These are phyloP conservation scores for Alethe diademata DNA, from an alignment of 2,113 vertebrate species.

Conservation along the genomic window DNA sequence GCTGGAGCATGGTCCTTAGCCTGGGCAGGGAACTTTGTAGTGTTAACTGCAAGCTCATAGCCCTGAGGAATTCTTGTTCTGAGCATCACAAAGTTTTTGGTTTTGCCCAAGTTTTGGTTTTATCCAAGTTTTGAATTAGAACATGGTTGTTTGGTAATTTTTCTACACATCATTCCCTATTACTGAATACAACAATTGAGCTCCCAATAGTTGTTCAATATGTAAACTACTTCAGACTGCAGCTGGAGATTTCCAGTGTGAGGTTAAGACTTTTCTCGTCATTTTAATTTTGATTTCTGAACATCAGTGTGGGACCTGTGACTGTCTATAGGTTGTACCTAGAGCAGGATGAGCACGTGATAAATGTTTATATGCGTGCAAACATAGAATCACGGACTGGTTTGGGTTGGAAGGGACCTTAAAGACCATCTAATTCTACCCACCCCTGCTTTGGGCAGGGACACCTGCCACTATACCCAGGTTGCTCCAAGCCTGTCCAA, in stretches of 20 bases:
- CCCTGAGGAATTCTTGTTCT: neutral
- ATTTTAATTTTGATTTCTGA: neutral
- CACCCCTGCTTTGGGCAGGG: neutral
- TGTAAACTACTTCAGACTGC: neutral
- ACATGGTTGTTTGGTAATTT: neutral
- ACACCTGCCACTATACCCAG: neutral
- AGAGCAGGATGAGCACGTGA: neutral
- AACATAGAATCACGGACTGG: neutral
- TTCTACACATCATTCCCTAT: neutral
- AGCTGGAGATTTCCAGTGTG: neutral
- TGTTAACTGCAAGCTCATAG: neutral
- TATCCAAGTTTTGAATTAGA: neutral
- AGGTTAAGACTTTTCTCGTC: neutral
- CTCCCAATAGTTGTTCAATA: neutral
- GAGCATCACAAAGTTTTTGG: neutral
- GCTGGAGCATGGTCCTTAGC: accelerated
- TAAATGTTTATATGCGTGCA: accelerated
- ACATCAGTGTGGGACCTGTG: accelerated
- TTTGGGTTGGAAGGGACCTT: neutral
- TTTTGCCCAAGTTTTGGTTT: neutral
- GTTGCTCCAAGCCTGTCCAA: accelerated
- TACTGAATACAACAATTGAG: neutral
- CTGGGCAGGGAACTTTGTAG: neutral
- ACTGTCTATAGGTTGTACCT: neutral
- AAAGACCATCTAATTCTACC: neutral